Evolutionary conservation across 2,888 invertebrate genomes (phyloP).

Genomic region (Belgica antarctica): DNA sequence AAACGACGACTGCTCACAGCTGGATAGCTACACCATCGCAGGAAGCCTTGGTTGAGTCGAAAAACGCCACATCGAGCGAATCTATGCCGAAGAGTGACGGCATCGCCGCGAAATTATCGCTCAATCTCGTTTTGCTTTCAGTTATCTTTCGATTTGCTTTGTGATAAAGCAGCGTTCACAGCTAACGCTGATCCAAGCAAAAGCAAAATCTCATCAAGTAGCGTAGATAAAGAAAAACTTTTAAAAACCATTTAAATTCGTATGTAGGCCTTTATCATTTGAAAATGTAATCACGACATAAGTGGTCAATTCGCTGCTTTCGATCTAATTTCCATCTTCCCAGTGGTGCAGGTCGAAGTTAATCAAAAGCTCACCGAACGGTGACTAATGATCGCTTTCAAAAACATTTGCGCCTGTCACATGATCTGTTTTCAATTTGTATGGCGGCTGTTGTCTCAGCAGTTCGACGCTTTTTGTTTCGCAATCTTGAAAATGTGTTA

Average conservation of each 20-base stretch:
- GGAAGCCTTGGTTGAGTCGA: not conserved
- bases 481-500: too few species aligned
- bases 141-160: not conserved
- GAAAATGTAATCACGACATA: conserved; percentile 3
- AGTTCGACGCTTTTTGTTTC: too few species aligned
- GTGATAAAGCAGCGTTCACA: not conserved
- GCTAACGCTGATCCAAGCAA: not conserved
- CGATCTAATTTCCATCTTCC: too few species aligned
- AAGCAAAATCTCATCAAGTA: not conserved
- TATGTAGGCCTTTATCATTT: conserved; percentile 9
- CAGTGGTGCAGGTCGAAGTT: too few species aligned
- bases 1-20: not conserved
- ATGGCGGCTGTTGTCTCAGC: too few species aligned
- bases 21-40: not conserved
- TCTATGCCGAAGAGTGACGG: not conserved
- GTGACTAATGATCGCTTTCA: too few species aligned
- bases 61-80: not conserved
- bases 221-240: not conserved
- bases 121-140: not conserved
- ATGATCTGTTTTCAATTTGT: too few species aligned
- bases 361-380: too few species aligned
- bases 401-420: too few species aligned
- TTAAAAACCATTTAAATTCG: not conserved
- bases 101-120: not conserved
- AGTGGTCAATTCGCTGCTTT: too few species aligned